Conservation (phyloP, 2,113 vertebrate genomes). For the Nesoenas mayeri region DNA sequence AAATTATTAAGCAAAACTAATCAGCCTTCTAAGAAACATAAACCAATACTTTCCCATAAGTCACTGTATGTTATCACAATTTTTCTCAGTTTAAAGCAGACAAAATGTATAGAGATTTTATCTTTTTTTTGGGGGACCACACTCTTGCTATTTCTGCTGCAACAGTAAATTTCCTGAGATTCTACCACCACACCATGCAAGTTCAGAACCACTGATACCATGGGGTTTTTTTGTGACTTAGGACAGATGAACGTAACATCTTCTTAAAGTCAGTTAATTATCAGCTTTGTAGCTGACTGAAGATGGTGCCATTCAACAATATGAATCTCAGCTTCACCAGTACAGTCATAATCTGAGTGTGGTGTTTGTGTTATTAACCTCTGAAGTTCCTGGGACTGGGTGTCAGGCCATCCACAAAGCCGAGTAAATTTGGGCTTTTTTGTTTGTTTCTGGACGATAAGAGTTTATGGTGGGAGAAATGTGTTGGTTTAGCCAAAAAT, state of each 20-base stretch:
- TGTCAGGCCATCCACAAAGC: neutral
- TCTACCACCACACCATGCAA: neutral
- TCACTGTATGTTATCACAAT: neutral
- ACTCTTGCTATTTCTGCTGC: neutral
- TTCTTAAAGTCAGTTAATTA: neutral
- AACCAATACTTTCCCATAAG: neutral
- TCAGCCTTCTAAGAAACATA: neutral
- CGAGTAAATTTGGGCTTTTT: neutral
- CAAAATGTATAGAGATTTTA: neutral
- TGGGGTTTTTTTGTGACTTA: neutral
- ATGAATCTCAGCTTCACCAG: accelerated
- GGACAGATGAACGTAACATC: neutral
- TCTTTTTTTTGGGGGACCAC: neutral
- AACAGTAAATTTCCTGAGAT: neutral
- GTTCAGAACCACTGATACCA: neutral
- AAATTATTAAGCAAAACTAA: neutral
- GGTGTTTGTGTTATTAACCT: neutral
- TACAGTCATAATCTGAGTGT: neutral
- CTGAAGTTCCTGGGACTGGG: neutral
- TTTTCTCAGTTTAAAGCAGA: neutral
- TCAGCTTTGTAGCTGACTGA: neutral
- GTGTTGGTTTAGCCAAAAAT: neutral
- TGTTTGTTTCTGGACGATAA: neutral
- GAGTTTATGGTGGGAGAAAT: neutral
- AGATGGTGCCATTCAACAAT: constrained; percentile 25